phyloP scores from a whole-genome alignment of 2,797 vertebrate genomes.

The Odontamblyopus lacepedii region DNA sequence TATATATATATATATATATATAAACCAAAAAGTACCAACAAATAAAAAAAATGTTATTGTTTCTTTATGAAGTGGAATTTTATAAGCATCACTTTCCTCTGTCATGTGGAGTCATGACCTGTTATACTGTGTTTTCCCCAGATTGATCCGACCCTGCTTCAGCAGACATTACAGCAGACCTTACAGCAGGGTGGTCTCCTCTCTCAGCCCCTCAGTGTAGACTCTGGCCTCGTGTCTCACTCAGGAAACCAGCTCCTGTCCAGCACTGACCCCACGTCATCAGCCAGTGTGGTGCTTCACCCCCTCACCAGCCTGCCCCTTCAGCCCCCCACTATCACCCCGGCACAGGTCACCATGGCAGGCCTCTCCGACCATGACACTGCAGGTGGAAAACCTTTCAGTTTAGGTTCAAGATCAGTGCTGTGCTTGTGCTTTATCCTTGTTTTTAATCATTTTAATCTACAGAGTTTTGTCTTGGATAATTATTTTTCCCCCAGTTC shows the following conservation, averaged over 20 bases:
- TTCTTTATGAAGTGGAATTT: background rate
- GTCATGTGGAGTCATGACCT: constrained; percentile 11
- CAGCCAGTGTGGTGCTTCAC: constrained; percentile 91
- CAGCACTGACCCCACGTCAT: constrained; percentile 76
- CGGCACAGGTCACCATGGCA: constrained; percentile 83
- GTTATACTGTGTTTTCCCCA: constrained; percentile 52
- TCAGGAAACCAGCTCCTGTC: constrained; percentile 79
- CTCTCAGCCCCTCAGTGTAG: constrained; percentile 84
- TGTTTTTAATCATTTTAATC: too few species aligned
- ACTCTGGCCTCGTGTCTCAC: constrained; percentile 78
- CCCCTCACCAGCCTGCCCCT: constrained; percentile 89
- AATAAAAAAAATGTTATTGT: background rate
- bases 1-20: too few species aligned
- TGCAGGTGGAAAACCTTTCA: constrained; percentile 52
- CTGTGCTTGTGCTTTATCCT: background rate
- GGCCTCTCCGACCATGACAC: constrained; percentile 86
- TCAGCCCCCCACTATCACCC: constrained; percentile 83
- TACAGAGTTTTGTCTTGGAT: too few species aligned
- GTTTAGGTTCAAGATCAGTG: background rate
- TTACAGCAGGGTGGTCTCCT: constrained; percentile 90
- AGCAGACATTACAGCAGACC: constrained; percentile 95
- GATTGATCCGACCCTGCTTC: constrained; percentile 92
- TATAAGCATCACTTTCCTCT: background rate
- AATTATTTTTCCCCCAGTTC: too few species aligned
- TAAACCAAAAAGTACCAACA: too few species aligned